Base-by-base conservation (phyloP, 2,888 invertebrate genomes). In the Acanthosepion pharaonis region DNA sequence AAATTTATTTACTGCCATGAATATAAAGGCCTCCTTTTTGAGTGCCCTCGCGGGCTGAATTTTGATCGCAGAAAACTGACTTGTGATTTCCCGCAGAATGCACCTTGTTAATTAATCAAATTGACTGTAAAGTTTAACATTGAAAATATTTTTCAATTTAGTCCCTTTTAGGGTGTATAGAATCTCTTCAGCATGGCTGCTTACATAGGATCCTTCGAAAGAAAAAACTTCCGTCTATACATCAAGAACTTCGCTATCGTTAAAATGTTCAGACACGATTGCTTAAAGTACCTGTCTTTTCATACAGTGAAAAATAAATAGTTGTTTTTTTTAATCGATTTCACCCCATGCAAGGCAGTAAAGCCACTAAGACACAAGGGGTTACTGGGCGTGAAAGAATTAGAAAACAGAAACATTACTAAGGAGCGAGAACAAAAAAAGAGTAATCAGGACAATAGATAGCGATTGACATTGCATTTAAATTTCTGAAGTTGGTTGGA, bases 1-100 rank as follows among this genome's bases (percentile, higher is more conserved):
- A 92, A 92, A 92, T 92, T 92, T n/a, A 92, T 92, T 92, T 92
- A 92, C 28, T 92, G 92, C 48, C 25, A 92, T 20, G 11, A 92
- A 49, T 92, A 92, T 48, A 48, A 92, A 48, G 92, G 92, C 3
- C 8, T 92, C 25, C 92, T 92, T 48, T 92, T 92, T 23, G 92
- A 49, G 28, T 92, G 92, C 18, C 92, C 92, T 0, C 23, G 33
- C 25, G 92, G 92, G 20, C 92, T 92, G 11, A 92, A 48, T 25
- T 92, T 92, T 51, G 51, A 92, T 92, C 51, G 51, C 51, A 5
- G 6, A 48, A 92, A 23, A 49, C 48, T 49, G 49, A 49, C 28
- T 48, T 92, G 92, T 49, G 92, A 92, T 92, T 92, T 92, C 25
- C 48, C 48, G 25, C 11, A 92, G 25, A 51, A 92, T 23, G 78